Base-by-base conservation (phyloP, 2,113 vertebrate genomes). In the Bos javanicus region DNA sequence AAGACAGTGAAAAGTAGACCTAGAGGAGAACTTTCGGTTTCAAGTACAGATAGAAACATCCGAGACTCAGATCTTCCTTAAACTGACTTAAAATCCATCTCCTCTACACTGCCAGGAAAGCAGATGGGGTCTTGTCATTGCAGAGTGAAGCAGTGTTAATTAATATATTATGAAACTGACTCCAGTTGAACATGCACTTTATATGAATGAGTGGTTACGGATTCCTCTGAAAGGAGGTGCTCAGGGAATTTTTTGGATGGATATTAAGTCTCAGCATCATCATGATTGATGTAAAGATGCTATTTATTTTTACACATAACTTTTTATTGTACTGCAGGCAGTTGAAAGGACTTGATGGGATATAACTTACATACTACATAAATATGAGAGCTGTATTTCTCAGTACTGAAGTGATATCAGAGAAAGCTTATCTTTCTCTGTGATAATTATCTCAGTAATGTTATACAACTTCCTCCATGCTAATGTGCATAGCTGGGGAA, bases 121-220 rank as follows among this genome's bases (percentile, higher is more conserved):
- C 98, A 98, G 98, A 98, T 98, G 98, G 98, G 71, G 80, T 87
- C 95, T 98, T 98, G 98, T 98, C 98, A 96, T 83, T 17, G 59
- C 78, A 59, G 85, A 98, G 87, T 78, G 98, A 98, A 97, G 97
- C 97, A 96, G 74, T 97, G 97, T 96, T 98, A 98, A 98, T 98
- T 98, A 98, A 98, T 98, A 96, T 93, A 94, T 98, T 96, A 97
- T 87, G 97, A 94, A 98, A 97, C 94, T 86, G 52, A 95, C 62
- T 98, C 78, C 21, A 86, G 87, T 97, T 97, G 97, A 98, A 95
- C 76, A 78, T 96, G 91, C 54, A 74, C 81, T 97, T 97, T 96
- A 81, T 97, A 87, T 94, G 95, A 98, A 93, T 54, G 39, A 96
- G 84, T 92, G 82, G 93, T 98, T 97, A 92, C 96, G 87, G 90